Evolutionary conservation across 1,140 invertebrate species (phyloP).

Genomic region (Bombus waltoni): DNA sequence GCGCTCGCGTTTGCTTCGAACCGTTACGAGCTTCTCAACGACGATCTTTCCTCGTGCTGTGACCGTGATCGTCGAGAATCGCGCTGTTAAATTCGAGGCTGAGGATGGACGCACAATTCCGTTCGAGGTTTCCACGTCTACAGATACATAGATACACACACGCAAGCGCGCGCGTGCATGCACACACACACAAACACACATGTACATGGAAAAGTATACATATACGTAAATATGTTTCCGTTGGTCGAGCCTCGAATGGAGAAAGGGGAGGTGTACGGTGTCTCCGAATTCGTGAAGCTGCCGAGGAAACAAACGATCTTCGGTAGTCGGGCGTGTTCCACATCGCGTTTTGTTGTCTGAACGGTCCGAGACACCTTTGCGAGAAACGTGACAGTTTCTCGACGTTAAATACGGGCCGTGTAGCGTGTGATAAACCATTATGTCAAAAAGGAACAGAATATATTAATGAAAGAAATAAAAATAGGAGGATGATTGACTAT

Average conservation of each 20-base stretch:
- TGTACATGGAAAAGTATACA: background rate
- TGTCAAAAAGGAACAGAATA: slow-evolving; percentile 52
- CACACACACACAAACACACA: background rate
- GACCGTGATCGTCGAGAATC: background rate
- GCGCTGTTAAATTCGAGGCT: slow-evolving; percentile 1
- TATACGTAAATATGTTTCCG: background rate
- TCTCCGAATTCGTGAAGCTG: slow-evolving; percentile 22
- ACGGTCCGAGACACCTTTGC: slow-evolving; percentile 29
- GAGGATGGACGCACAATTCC: slow-evolving; percentile 38
- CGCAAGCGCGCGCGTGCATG: too few species aligned
- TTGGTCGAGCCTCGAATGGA: slow-evolving; percentile 44
- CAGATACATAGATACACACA: background rate
- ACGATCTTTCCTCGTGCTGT: background rate
- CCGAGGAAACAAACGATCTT: too few species aligned
- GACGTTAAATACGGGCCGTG: slow-evolving; percentile 13
- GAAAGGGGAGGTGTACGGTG: slow-evolving; percentile 43
- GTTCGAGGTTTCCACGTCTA: slow-evolving; percentile 26
- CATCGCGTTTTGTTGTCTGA: background rate
- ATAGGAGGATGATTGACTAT: slow-evolving; percentile 25
- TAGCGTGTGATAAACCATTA: slow-evolving; percentile 71
- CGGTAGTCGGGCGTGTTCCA: background rate
- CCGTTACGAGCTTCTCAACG: background rate
- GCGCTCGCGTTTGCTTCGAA: slow-evolving; percentile 6
- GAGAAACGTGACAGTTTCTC: slow-evolving; percentile 21
- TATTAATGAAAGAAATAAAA: slow-evolving; percentile 22